These are phyloP conservation scores for Erebia ligea DNA, from an alignment of 2,888 invertebrate species.

Conservation along the genomic window DNA sequence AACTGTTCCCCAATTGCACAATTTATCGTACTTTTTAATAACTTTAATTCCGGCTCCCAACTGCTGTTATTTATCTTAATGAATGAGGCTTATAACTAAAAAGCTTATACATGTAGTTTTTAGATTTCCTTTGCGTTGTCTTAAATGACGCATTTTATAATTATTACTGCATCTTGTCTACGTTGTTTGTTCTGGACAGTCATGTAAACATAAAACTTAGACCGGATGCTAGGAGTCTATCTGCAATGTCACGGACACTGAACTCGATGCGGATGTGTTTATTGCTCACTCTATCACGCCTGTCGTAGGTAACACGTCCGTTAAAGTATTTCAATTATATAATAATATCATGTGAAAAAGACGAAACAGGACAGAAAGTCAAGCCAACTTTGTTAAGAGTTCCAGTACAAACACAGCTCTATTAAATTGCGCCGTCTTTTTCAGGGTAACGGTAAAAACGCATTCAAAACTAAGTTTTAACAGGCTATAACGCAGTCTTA, in stretches of 20 bases:
- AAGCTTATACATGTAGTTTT: too few relatives aligned
- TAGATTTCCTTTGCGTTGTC: too few relatives aligned
- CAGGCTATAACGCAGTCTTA: too few relatives aligned
- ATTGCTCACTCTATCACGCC: slow-evolving; percentile 12
- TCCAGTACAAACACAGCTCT: neutral
- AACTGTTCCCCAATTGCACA: too few relatives aligned
- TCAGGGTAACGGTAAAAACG: neutral
- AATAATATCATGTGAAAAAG: neutral
- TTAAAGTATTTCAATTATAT: slow-evolving; percentile 11
- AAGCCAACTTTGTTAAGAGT: neutral
- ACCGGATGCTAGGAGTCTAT: slow-evolving; percentile 15
- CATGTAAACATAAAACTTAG: slow-evolving; percentile 1
- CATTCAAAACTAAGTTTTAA: too few relatives aligned
- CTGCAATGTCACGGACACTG: slow-evolving; percentile 18
- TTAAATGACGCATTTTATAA: too few relatives aligned
- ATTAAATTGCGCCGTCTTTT: neutral
- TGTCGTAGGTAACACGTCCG: slow-evolving; percentile 2
- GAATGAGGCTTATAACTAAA: too few relatives aligned
- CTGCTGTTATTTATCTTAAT: too few relatives aligned
- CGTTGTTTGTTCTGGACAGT: neutral
- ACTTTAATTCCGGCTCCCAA: too few relatives aligned
- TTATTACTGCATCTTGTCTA: too few relatives aligned
- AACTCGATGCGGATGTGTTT: slow-evolving; percentile 13
- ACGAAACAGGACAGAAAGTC: neutral
- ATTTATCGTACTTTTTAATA: too few relatives aligned